These are phyloP conservation scores for Amphiprion percula DNA, from an alignment of 2,113 vertebrate genomes.

Conservation along the genomic window DNA sequence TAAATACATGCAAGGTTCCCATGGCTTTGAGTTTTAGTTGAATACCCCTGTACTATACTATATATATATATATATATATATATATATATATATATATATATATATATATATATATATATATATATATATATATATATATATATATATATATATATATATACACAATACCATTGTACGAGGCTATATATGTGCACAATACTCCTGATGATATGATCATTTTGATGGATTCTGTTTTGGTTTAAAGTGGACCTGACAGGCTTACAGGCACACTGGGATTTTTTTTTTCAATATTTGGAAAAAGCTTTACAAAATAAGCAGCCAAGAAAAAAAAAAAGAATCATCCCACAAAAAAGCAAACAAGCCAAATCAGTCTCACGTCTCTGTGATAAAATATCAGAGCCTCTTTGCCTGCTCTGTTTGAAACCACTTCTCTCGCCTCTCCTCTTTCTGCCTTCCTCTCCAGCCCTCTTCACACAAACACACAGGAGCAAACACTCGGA, in stretches of 20 bases:
- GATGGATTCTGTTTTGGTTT: neutral
- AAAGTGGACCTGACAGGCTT: neutral
- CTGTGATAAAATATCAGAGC: constrained; percentile 23
- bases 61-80: too few species aligned
- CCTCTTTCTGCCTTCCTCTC: neutral
- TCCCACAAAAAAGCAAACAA: constrained; percentile 10
- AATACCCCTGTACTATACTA: too few species aligned
- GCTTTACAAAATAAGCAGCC: neutral
- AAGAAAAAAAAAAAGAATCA: neutral
- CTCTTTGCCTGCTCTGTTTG: neutral
- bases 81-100: too few species aligned
- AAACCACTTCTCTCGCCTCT: constrained; percentile 23
- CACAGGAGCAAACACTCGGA: constrained; percentile 44
- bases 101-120: too few species aligned
- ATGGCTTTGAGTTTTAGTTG: too few species aligned
- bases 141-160: too few species aligned
- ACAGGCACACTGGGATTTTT: neutral
- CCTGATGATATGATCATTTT: neutral
- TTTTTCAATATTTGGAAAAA: neutral
- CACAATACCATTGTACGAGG: too few species aligned
- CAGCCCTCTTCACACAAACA: constrained; percentile 22
- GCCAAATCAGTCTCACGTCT: neutral
- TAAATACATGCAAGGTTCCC: too few species aligned
- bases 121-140: too few species aligned
- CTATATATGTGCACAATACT: too few species aligned